phyloP scores from a whole-genome alignment of 2,113 vertebrate genomes.

The Marmota flaviventris region DNA sequence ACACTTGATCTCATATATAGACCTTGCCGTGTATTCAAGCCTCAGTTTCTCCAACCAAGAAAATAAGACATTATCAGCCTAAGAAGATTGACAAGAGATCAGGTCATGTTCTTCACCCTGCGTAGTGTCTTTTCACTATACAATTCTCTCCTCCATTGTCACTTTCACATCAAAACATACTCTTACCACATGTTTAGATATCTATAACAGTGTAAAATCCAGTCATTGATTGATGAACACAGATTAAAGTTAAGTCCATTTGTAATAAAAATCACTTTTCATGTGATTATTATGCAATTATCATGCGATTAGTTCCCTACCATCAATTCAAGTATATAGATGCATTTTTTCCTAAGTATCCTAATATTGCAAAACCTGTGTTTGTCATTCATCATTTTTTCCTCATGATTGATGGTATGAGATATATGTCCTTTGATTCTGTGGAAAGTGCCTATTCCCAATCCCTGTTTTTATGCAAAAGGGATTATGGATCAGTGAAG shows the following conservation, averaged over 20 bases:
- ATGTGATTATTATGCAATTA: not conserved
- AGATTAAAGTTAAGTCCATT: not conserved
- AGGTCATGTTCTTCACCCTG: not conserved
- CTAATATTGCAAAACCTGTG: not conserved
- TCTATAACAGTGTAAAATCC: not conserved
- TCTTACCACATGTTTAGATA: not conserved
- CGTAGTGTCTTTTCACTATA: not conserved
- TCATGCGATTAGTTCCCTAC: not conserved
- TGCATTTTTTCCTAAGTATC: not conserved
- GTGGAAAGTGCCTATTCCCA: not conserved
- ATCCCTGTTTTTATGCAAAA: not conserved
- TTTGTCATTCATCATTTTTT: not conserved
- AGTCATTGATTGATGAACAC: not conserved
- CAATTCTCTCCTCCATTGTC: not conserved
- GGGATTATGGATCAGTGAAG: no score
- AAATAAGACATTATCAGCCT: not conserved
- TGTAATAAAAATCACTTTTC: not conserved
- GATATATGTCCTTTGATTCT: not conserved
- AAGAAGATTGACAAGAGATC: not conserved
- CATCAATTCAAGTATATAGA: not conserved
- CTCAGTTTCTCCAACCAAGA: not conserved
- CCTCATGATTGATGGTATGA: not conserved
- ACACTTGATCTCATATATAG: not conserved
- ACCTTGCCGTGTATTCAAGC: not conserved
- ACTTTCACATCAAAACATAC: not conserved